Percentiles rank a stretch among this genome's conserved stretches.
These are phyloP conservation scores for Eumerus sabulonum DNA, from an alignment of 2,888 invertebrate species.

Conservation along the genomic window DNA sequence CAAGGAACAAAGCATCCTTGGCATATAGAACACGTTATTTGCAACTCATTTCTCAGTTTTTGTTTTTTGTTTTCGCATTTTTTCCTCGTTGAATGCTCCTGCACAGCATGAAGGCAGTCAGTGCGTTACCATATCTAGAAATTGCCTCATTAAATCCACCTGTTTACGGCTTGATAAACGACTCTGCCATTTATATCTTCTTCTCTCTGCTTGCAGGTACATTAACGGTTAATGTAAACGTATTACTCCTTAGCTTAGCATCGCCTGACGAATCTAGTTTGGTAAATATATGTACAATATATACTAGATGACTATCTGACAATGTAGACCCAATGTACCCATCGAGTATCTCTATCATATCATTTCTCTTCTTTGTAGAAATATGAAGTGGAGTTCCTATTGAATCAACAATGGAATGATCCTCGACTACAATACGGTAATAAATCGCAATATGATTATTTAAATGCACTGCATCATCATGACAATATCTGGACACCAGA, in stretches of 20 bases:
- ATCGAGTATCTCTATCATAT: too few relatives aligned
- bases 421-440: slow-evolving; percentile 93
- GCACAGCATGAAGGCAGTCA: slow-evolving; percentile 50
- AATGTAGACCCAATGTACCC: too few relatives aligned
- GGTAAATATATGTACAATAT: slow-evolving; percentile 82
- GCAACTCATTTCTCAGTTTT: too few relatives aligned
- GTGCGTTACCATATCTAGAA: slow-evolving; percentile 37
- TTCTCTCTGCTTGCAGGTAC: slow-evolving; percentile 85
- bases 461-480: slow-evolving; percentile 96
- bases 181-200: slow-evolving; percentile 30
- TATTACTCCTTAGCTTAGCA: slow-evolving; percentile 94
- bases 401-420: slow-evolving; percentile 96
- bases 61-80: not conserved
- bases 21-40: not conserved
- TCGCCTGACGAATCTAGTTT: slow-evolving; percentile 97
- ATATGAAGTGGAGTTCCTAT: slow-evolving; percentile 96
- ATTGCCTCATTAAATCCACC: slow-evolving; percentile 55
- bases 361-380: slow-evolving; percentile 81
- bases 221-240: slow-evolving; percentile 95
- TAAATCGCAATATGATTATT: slow-evolving; percentile 91
- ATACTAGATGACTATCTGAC: too few relatives aligned
- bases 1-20: not conserved
- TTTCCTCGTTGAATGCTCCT: slow-evolving; percentile 26
- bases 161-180: slow-evolving; percentile 55
- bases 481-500: slow-evolving; percentile 96